These are phyloP conservation scores for Parauchenoglanis ngamensis DNA, from an alignment of 2,797 vertebrate species.

Conservation along the genomic window DNA sequence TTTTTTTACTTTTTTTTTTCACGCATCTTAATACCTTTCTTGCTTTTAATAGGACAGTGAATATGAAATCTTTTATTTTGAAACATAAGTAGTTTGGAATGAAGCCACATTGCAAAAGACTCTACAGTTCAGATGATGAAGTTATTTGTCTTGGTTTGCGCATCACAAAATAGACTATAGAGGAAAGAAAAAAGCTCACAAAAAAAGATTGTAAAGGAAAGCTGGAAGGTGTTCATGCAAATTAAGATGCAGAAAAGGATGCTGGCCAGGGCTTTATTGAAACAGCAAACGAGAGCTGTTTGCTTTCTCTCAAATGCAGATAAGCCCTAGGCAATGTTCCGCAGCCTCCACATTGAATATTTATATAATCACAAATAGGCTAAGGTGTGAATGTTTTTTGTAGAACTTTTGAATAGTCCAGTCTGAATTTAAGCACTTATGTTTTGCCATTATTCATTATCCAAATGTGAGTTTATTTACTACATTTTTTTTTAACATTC, in stretches of 20 bases:
- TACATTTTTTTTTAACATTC: not conserved
- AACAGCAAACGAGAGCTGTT: conserved; percentile 60
- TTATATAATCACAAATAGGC: conserved; percentile 48
- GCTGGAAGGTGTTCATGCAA: conserved; percentile 29
- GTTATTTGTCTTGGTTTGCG: conserved; percentile 34
- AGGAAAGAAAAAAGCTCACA: not conserved
- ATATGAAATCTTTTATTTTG: conserved; percentile 5
- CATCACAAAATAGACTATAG: conserved; percentile 18
- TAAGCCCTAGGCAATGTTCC: conserved; percentile 73
- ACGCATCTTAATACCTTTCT: not conserved
- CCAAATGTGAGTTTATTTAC: not conserved
- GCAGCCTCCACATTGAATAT: conserved; percentile 59
- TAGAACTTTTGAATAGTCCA: not conserved
- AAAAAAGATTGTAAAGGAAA: conserved; percentile 11
- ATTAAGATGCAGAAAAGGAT: conserved; percentile 26
- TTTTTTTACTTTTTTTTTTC: not conserved
- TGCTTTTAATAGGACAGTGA: not conserved
- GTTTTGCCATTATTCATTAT: not conserved
- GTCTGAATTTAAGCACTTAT: not conserved
- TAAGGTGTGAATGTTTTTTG: conserved; percentile 34
- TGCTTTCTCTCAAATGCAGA: conserved; percentile 67
- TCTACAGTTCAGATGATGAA: conserved; percentile 11
- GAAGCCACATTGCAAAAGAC: conserved; percentile 4
- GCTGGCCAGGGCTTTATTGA: conserved; percentile 66
- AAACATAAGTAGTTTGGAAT: conserved; percentile 30